Percentiles rank a stretch among this genome's conserved stretches.
phyloP scores from a whole-genome alignment of 2,888 invertebrate genomes.

The Abrostola tripartita region DNA sequence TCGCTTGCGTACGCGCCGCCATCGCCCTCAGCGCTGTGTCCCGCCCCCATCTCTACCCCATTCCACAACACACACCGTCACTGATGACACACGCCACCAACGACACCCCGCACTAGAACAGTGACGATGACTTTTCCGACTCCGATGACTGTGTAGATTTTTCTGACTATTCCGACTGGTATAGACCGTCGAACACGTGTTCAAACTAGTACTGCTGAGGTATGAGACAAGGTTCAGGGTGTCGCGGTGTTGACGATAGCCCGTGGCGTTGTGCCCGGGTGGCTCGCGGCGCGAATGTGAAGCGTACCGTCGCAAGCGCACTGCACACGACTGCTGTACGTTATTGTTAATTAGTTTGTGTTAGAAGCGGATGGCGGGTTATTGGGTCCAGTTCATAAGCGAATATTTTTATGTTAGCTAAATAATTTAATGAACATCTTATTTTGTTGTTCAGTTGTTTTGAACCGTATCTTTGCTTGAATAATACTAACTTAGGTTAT shows the following conservation, averaged over 20 bases:
- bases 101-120: conserved; percentile 70
- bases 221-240: conserved; percentile 61
- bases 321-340: conserved; percentile 73
- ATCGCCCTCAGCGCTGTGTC: conserved; percentile 85
- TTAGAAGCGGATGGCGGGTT: conserved; percentile 65
- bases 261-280: conserved; percentile 78
- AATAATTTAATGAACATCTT: no score
- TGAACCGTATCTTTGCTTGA: no score
- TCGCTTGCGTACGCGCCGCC: conserved; percentile 85
- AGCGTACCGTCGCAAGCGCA: conserved; percentile 83
- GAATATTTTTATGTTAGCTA: not conserved
- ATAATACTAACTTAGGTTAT: no score
- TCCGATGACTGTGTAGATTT: conserved; percentile 11
- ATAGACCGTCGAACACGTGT: conserved; percentile 31
- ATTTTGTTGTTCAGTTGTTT: no score
- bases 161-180: conserved; percentile 19
- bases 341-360: conserved; percentile 75
- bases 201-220: conserved; percentile 17
- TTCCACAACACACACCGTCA: conserved; percentile 83
- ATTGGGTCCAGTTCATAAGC: conserved; percentile 4
- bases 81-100: conserved; percentile 76
- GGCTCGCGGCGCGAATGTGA: conserved; percentile 84
- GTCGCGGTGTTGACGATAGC: conserved; percentile 67
- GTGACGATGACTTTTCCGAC: conserved; percentile 44
- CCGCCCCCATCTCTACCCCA: conserved; percentile 86